Evolutionary conservation across 2,113 vertebrate genomes (phyloP).

Genomic region (Chiloscyllium plagiosum): DNA sequence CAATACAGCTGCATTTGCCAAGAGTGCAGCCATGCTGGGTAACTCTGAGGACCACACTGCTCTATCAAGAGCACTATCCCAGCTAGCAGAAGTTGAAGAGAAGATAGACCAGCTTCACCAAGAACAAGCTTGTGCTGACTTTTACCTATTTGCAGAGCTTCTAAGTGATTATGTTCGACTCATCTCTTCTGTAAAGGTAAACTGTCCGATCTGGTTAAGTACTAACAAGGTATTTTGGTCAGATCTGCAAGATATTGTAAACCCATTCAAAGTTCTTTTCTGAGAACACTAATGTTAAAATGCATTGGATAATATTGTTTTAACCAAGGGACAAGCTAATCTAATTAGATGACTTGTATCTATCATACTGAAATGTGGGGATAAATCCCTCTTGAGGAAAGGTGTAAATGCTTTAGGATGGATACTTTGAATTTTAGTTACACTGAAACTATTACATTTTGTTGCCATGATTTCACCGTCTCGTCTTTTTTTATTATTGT

Average conservation of each 20-base stretch:
- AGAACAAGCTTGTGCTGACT: conserved; percentile 91
- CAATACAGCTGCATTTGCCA: conserved; percentile 91
- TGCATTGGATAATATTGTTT: background rate
- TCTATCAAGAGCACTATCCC: conserved; percentile 86
- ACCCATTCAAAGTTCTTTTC: background rate
- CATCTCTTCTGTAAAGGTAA: conserved; percentile 87
- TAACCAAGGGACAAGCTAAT: background rate
- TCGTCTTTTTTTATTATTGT: background rate
- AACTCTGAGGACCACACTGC: conserved; percentile 98
- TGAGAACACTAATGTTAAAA: background rate
- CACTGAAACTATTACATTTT: background rate
- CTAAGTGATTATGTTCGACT: conserved; percentile 94
- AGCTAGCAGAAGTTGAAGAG: conserved; percentile 98
- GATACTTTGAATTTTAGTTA: background rate
- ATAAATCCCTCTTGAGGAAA: background rate
- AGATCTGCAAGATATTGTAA: background rate
- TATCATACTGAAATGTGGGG: background rate
- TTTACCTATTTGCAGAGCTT: conserved; percentile 87
- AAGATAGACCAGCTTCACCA: conserved; percentile 95
- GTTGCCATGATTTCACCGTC: background rate
- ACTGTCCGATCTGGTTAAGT: conserved; percentile 6
- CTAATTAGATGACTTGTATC: background rate
- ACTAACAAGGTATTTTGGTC: background rate
- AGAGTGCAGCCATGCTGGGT: conserved; percentile 95
- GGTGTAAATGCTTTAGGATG: background rate